These are phyloP conservation scores for Pseudorhombus dupliciocellatus DNA, from an alignment of 2,113 vertebrate species.

Conservation along the genomic window DNA sequence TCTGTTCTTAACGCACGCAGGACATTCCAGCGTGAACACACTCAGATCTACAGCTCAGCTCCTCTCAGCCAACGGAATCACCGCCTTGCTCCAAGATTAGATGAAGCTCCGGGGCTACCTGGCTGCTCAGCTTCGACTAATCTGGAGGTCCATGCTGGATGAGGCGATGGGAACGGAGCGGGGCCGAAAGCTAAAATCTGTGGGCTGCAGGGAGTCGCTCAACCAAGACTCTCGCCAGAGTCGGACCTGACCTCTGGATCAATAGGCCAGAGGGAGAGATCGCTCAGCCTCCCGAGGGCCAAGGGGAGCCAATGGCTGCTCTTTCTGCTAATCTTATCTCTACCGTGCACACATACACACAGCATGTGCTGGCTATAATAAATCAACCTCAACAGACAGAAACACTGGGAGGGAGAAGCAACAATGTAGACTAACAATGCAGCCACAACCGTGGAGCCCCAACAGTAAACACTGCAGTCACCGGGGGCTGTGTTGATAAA, in stretches of 20 bases:
- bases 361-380: conserved; percentile 38
- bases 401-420: conserved; percentile 19
- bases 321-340: conserved; percentile 35
- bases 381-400: conserved; percentile 34
- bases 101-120: conserved; percentile 30
- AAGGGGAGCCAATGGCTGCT: conserved; percentile 23
- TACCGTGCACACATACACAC: conserved; percentile 11
- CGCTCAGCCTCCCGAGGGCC: conserved; percentile 26
- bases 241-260: conserved; percentile 50
- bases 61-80: background rate
- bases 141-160: conserved; percentile 29
- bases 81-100: conserved; percentile 29
- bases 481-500: background rate
- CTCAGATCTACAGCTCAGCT: conserved; percentile 26
- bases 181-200: conserved; percentile 22
- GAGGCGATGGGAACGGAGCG: conserved; percentile 32
- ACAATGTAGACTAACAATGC: conserved; percentile 34
- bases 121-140: conserved; percentile 18
- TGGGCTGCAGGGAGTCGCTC: conserved; percentile 13
- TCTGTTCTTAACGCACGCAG: conserved; percentile 11
- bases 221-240: conserved; percentile 19
- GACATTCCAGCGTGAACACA: background rate
- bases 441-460: conserved; percentile 2
- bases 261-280: conserved; percentile 29
- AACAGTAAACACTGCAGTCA: conserved; percentile 5